Evolutionary conservation across 2,113 vertebrate species (phyloP), one percentile per base, ranked within the genome.

Genomic region (Tretioscincus oriximinensis): DNA sequence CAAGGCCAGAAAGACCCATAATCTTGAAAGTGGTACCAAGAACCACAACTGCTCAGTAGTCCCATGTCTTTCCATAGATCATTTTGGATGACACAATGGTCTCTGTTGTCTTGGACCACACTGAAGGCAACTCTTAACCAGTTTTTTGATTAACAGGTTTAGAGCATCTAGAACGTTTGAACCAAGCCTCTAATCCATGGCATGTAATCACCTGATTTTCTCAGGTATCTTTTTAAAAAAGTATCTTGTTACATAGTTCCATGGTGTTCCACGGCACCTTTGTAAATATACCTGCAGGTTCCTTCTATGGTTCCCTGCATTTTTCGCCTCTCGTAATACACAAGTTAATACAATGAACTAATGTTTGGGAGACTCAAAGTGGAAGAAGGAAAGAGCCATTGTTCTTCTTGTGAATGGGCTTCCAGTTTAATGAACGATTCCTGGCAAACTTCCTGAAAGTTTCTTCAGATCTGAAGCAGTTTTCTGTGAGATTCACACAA

Each of bases 1-100:
- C 82, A 83, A 75, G 0, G 84, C 84, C 90, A 11, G 28, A 69
- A 72, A 87, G 89, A 66, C 84, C 88, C 65, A 82, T 89, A 76
- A n/a, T 89, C 85, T 85, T 90, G 76, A 91, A 80, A 86, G 11
- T 77, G 73, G 78, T 82, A 45, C 0, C 0, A 0, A 77, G 88
- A 86, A 77, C 70, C 72, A 86, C 73, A 72, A 54, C 80, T 68
- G 49, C 0, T 0, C 70, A 85, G 73, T 84, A 54, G 49, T 24
- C 60, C 35, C 60, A 83, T 70, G 74, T 90, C 78, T 45, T 79
- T 41, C 24, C 41, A 54, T n/a, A 31, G 45, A 31, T 2, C 54
- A 58, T 58, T 58, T 58, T 58, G 14, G 54, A 5, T 31, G 63
- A n/a, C 7, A 54, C 41, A 35, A 18, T 28, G 1, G 14, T 21